Evolutionary conservation across 2,113 vertebrate genomes (phyloP), one percentile per base, ranked within the genome.

Genomic region (Gallinago media): DNA sequence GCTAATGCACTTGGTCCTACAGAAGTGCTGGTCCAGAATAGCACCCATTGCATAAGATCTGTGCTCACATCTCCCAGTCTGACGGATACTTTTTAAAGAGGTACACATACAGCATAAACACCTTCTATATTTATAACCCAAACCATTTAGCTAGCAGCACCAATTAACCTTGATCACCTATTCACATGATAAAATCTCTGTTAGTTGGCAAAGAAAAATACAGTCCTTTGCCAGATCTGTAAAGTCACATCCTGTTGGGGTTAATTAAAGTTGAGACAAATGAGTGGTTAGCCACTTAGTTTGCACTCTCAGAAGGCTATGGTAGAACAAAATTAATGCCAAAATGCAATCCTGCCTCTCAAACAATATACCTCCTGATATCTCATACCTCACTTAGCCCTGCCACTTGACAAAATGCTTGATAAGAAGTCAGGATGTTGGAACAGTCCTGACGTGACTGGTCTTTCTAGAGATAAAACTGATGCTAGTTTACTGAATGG

Each of bases 181-280:
- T 21, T 23, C 31, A 21, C 15, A 22, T 23, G 38, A 73, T 22
- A 68, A 80, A 77, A 49, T 8, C 7, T 26, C 29, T 56, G 21
- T 23, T 77, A 44, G 9, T 58, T 49, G 31, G 20, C 46, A 83
- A 83, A 71, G 5, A 92, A 52, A 86, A 83, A 68, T 61, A 10
- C 0, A 1, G 5, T 31, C 59, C 20, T 81, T 77, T 74, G 29
- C 11, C n/a, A 67, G 19, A 40, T 49, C 6, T 70, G 17, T 15
- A 29, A 40, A 61, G 11, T 38, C 36, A 21, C 7, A 20, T 38
- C 22, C 34, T 85, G 9, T 42, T 74, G 40, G 22, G 14, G 18
- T 47, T 82, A 89, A 89, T 18, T 82, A 67, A 94, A 85, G 20
- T 22, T 75, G 25, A 56, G 34, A 76, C 59, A 90, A 90, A 76